These are phyloP conservation scores for Rallus limicola DNA, from an alignment of 2,113 vertebrate species.

Conservation along the genomic window DNA sequence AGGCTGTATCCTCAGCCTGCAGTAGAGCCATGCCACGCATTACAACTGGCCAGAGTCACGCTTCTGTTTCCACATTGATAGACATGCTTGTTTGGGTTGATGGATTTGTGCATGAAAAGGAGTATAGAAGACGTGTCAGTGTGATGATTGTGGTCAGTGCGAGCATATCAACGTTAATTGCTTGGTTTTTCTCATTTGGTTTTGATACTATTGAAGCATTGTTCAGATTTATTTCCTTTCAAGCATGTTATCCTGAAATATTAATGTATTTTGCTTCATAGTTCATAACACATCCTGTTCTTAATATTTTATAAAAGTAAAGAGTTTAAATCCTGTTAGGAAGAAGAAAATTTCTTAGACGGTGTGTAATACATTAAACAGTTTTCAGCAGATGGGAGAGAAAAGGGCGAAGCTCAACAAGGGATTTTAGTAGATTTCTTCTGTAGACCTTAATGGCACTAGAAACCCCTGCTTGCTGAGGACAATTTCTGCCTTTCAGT, in stretches of 20 bases:
- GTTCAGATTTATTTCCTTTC: conserved; percentile 21
- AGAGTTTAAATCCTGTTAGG: conserved; percentile 21
- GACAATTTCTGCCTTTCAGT: conserved; percentile 44
- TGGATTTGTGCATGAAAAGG: background rate
- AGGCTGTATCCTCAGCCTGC: background rate
- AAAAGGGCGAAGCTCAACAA: conserved; percentile 12
- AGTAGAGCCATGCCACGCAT: background rate
- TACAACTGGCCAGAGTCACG: background rate
- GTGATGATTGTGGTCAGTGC: background rate
- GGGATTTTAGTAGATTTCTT: conserved; percentile 12
- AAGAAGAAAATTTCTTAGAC: conserved; percentile 18
- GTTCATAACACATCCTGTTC: background rate
- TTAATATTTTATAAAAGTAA: conserved; percentile 23
- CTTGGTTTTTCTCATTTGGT: background rate
- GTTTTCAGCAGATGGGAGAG: background rate
- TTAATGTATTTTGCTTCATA: conserved; percentile 11
- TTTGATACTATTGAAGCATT: background rate
- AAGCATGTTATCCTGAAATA: background rate
- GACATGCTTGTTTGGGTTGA: background rate
- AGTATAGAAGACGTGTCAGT: background rate
- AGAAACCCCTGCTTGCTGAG: background rate
- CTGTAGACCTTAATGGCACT: background rate
- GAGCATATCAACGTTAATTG: background rate
- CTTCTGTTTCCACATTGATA: background rate
- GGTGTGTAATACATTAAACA: background rate